These are phyloP conservation scores for Drosophila saltans DNA, from an alignment of 1,140 invertebrate genomes.

Conservation along the genomic window DNA sequence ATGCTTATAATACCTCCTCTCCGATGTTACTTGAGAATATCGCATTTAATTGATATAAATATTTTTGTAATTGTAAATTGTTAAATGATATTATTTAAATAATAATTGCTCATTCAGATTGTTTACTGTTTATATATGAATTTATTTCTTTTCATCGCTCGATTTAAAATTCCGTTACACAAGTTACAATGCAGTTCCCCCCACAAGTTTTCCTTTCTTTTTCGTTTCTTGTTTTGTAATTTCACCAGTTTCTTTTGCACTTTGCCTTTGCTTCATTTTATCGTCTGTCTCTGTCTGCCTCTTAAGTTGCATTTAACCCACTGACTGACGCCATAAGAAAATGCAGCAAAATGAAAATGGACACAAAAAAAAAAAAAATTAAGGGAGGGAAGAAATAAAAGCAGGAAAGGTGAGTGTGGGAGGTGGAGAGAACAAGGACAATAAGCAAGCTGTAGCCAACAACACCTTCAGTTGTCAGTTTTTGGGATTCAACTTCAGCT, in stretches of 20 bases:
- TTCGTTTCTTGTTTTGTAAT: background rate
- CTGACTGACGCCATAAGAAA: slow-evolving; percentile 16
- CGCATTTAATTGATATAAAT: too few species aligned
- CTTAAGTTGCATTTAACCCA: slow-evolving; percentile 53
- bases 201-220: background rate
- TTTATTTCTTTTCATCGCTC: too few species aligned
- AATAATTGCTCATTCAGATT: too few species aligned
- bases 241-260: background rate
- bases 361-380: background rate
- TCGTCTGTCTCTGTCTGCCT: slow-evolving; percentile 34
- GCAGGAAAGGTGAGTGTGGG: background rate
- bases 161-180: background rate
- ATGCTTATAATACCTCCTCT: too few species aligned
- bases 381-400: background rate
- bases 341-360: background rate
- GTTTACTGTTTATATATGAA: too few species aligned
- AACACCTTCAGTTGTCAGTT: slow-evolving; percentile 47
- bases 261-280: slow-evolving; percentile 23
- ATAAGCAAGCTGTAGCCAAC: slow-evolving; percentile 43
- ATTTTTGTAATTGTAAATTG: too few species aligned
- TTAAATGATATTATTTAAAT: too few species aligned
- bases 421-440: slow-evolving; percentile 18
- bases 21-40: too few species aligned
- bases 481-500: slow-evolving; percentile 4
- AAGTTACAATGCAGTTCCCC: slow-evolving; percentile 42